Evolutionary conservation across 1,140 invertebrate genomes (phyloP).

Genomic region (Drosophila repleta): DNA sequence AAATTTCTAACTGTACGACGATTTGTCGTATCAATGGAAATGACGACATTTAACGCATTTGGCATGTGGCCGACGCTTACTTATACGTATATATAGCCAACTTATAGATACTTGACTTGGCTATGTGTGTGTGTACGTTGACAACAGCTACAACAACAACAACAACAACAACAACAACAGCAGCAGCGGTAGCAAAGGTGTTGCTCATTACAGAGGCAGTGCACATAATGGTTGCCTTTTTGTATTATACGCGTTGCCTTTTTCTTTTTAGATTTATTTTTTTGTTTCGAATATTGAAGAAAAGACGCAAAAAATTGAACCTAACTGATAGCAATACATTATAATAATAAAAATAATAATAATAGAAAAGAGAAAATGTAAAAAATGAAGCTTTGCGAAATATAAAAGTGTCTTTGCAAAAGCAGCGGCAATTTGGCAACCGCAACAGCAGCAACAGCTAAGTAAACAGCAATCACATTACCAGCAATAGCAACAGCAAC

Average conservation of each 20-base stretch:
- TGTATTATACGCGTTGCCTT: slow-evolving; percentile 43
- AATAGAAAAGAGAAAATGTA: slow-evolving; percentile 21
- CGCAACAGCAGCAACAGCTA: slow-evolving; percentile 23
- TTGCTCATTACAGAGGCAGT: slow-evolving; percentile 68
- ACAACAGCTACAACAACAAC: slow-evolving; percentile 21
- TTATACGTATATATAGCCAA: slow-evolving; percentile 49
- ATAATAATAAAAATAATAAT: slow-evolving; percentile 29
- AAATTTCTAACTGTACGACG: slow-evolving; percentile 49
- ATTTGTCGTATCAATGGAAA: slow-evolving; percentile 57
- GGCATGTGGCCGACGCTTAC: slow-evolving; percentile 50
- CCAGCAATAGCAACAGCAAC: slow-evolving; percentile 6
- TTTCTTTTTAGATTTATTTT: slow-evolving; percentile 68
- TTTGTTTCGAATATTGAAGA: slow-evolving; percentile 47
- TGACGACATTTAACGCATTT: slow-evolving; percentile 50
- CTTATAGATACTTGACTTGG: slow-evolving; percentile 44
- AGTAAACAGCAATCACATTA: slow-evolving; percentile 30
- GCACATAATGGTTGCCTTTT: slow-evolving; percentile 59
- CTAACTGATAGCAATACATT: slow-evolving; percentile 28
- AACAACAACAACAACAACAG: slow-evolving; percentile 12
- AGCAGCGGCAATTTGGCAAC: slow-evolving; percentile 33
- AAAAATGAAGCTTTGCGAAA: slow-evolving; percentile 14
- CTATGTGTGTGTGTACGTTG: slow-evolving; percentile 2
- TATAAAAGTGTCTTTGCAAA: slow-evolving; percentile 8
- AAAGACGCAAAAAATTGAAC: slow-evolving; percentile 11
- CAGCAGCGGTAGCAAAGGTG: slow-evolving; percentile 7